phyloP scores from a whole-genome alignment of 1,140 invertebrate species.

The Drosophila kohkoa region DNA sequence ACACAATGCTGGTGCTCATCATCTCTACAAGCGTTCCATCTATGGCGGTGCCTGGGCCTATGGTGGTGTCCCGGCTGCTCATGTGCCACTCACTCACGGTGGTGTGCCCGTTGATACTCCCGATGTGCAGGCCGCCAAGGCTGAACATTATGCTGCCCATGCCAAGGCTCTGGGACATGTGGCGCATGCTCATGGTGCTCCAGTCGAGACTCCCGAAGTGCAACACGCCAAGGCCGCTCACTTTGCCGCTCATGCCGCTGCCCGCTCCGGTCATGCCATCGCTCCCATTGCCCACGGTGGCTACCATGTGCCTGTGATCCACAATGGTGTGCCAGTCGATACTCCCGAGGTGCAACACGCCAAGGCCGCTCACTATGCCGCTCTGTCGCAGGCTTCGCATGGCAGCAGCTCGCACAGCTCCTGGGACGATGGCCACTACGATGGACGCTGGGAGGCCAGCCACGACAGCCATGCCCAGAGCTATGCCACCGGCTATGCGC shows the following conservation, averaged over 20 bases:
- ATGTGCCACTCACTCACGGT: constrained; percentile 86
- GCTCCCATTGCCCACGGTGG: constrained; percentile 67
- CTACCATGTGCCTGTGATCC: constrained; percentile 85
- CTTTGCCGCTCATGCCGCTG: constrained; percentile 75
- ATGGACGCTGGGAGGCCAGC: constrained; percentile 60
- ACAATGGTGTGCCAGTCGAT: constrained; percentile 87
- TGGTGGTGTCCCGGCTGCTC: constrained; percentile 66
- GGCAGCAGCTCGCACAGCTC: constrained; percentile 65
- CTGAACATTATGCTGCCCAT: constrained; percentile 87
- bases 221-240: constrained; percentile 83
- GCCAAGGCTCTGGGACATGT: constrained; percentile 86
- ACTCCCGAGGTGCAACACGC: constrained; percentile 87
- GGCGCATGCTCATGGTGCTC: constrained; percentile 73
- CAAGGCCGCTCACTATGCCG: constrained; percentile 87
- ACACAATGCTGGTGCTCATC: constrained; percentile 72
- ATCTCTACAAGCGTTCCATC: constrained; percentile 83
- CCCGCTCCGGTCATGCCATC: constrained; percentile 66
- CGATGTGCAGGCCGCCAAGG: constrained; percentile 88
- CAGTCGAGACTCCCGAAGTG: constrained; percentile 85
- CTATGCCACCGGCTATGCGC: constrained; percentile 70
- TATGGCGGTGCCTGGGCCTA: constrained; percentile 74
- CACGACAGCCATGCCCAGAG: constrained; percentile 52
- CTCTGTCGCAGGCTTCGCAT: constrained; percentile 85
- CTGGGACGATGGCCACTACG: constrained; percentile 73
- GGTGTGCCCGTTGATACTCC: constrained; percentile 88